These are phyloP conservation scores for Ginglymostoma cirratum DNA, from an alignment of 2,113 vertebrate genomes.

Conservation along the genomic window DNA sequence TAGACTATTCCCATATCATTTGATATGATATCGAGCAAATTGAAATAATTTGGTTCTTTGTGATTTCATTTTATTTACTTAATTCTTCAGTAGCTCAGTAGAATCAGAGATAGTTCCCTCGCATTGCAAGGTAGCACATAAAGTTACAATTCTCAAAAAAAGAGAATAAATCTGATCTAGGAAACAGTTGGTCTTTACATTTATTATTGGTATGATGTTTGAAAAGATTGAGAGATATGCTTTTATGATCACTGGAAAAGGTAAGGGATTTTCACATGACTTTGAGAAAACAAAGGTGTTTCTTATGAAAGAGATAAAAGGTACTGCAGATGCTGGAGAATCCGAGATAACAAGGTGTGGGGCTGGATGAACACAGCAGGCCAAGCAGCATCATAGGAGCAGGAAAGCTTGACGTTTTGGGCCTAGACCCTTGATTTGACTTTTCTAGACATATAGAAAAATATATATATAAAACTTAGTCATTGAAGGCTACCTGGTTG, in stretches of 20 bases:
- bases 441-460: background rate
- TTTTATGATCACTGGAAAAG: background rate
- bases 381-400: no score
- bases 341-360: no score
- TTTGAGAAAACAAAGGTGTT: background rate
- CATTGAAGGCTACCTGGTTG: background rate
- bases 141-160: background rate
- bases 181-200: background rate
- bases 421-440: background rate
- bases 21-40: background rate
- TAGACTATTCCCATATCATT: background rate
- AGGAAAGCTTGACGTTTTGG: no score
- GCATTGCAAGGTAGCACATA: background rate
- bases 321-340: no score
- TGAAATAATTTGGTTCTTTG: background rate
- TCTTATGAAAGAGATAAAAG: no score
- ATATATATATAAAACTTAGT: background rate
- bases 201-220: background rate
- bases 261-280: background rate
- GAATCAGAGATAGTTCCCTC: background rate
- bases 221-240: background rate
- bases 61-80: background rate
- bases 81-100: background rate
- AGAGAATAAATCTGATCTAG: background rate
- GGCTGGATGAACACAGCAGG: no score